phyloP scores from a whole-genome alignment of 2,113 vertebrate genomes.

The Dasyornis broadbenti region DNA sequence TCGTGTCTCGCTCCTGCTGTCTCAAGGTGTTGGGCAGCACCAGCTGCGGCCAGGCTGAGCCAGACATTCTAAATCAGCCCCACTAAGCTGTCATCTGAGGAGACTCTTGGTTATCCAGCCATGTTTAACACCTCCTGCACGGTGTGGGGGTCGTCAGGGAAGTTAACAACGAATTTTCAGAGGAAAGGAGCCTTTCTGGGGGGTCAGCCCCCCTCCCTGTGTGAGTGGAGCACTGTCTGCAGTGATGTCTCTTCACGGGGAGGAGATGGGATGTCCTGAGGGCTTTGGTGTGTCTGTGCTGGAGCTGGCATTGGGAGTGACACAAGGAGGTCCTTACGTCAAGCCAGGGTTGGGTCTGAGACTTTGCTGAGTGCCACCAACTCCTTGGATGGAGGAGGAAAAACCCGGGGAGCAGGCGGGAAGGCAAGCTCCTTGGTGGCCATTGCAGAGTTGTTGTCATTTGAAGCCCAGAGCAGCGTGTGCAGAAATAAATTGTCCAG shows the following conservation, averaged over 20 bases:
- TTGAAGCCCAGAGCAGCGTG: neutral
- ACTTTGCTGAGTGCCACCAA: neutral
- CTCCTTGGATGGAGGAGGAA: neutral
- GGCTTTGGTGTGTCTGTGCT: neutral
- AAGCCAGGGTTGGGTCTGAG: neutral
- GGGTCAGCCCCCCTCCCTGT: neutral
- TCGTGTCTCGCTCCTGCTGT: neutral
- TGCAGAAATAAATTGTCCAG: neutral
- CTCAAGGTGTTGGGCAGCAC: neutral
- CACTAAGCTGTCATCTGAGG: neutral
- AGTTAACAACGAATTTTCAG: neutral
- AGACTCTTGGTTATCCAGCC: neutral
- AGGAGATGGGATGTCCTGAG: neutral
- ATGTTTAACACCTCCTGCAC: neutral
- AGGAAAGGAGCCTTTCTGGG: neutral
- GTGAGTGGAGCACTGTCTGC: neutral
- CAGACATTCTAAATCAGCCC: neutral
- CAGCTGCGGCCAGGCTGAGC: neutral
- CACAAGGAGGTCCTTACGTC: neutral
- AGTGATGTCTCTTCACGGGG: neutral
- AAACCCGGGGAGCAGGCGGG: neutral
- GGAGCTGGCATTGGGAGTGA: neutral
- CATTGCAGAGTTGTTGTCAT: neutral
- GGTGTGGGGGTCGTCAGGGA: neutral
- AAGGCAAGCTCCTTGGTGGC: neutral